Base-by-base conservation (phyloP, 2,113 vertebrate species). In the Hypomesus transpacificus region DNA sequence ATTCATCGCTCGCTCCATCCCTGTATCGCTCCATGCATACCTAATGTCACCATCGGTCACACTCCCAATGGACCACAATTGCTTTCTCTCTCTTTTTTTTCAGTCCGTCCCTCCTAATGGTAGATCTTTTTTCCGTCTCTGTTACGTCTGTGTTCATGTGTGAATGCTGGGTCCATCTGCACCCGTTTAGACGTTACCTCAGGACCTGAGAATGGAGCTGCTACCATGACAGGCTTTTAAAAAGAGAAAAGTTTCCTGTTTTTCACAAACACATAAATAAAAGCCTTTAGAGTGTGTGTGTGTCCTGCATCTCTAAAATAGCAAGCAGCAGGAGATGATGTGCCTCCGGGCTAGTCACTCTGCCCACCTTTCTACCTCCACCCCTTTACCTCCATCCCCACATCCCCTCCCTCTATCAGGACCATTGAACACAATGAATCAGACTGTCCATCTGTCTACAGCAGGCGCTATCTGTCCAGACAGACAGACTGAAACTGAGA, bases 181-280 rank as follows among this genome's bases (percentile, higher is more conserved):
- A 74, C 21, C 4, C 22, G 74, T 75, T 73, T 73, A 73, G 50
- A 75, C 26, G 64, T 70, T 70, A 84, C 80, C 80, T 77, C 69
- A 71, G 71, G 59, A 71, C 73, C 57, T 14, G 59, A 56, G 58
- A 65, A 81, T 56, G 57, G 71, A 82, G 71, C 24, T 62, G 53
- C 22, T 31, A 56, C 66, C 39, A 73, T 58, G 68, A 66, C 50
- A 72, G 61, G 70, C 69, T 70, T 80, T 73, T 68, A 69, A 69
- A 69, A 31, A 78, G 69, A 79, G 67, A 68, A 56, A 46, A 64
- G 51, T 69, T 31, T 71, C 64, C 66, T 18, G 58, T 50, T 73
- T 70, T 24, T 13, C 18, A 64, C 57, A 82, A 70, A 75, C 68
- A 70, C 78, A 80, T 64, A 84, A 86, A 82, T 83, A 84, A 84